Evolutionary conservation across 2,113 vertebrate species (phyloP).

Genomic region (Neotragus pygmaeus): DNA sequence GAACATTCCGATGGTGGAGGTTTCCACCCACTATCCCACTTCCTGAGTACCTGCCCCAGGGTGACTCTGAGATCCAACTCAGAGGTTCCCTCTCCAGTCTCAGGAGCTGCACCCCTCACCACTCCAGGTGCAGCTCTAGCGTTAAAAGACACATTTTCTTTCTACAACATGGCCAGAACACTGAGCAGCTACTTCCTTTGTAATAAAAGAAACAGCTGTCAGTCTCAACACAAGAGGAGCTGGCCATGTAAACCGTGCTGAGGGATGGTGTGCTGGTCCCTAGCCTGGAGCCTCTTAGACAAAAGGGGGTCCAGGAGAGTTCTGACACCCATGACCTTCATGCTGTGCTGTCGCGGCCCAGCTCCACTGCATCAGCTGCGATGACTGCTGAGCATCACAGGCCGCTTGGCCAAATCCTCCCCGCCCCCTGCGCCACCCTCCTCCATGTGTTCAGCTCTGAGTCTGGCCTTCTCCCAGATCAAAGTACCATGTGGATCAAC

Average conservation of each 20-base stretch:
- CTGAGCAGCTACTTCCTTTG: background rate
- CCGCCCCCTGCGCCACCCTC: background rate
- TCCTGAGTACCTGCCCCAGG: background rate
- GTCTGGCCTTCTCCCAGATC: background rate
- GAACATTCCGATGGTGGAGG: rapidly evolving
- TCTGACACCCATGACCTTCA: background rate
- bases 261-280: background rate
- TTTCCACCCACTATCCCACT: too few relatives aligned
- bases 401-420: background rate
- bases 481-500: background rate
- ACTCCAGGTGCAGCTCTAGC: background rate
- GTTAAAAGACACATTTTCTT: background rate
- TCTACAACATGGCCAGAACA: background rate
- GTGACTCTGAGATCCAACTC: background rate
- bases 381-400: background rate
- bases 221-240: background rate
- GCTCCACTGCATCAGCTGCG: background rate
- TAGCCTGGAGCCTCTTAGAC: background rate
- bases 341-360: background rate
- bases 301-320: background rate
- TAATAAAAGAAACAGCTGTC: background rate
- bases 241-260: background rate
- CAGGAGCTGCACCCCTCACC: background rate
- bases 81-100: background rate
- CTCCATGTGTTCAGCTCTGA: background rate